Base-by-base conservation (phyloP, 2,797 vertebrate species). In the Hylomyscus alleni region DNA sequence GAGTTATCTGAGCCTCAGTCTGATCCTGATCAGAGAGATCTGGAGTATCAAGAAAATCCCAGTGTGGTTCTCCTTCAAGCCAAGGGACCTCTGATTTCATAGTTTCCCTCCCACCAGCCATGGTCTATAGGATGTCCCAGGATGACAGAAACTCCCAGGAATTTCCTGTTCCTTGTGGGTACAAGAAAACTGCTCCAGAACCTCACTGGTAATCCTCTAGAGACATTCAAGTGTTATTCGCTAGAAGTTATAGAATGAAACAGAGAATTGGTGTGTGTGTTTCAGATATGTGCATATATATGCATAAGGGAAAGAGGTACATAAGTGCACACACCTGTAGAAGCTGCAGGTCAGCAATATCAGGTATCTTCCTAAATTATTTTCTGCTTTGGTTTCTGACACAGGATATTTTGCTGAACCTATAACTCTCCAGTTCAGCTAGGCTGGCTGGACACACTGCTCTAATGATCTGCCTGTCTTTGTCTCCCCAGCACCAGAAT, bases 211-310 rank as follows among this genome's bases (percentile, higher is more conserved):
- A 92, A 56, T 54, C 54, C 65, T 95, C 52, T 14, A 54, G 76
- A 86, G 65, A 94, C 34, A 54, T 65, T 91, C 85, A 91, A 94
- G 52, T 69, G 67, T 20, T 91, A 40, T 72, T 83, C 78, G 89
- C 69, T 69, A 93, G 89, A 91, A 95, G 73, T 31, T 78, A 94
- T 52, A 4, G 24, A 80, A 72, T 47, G 56, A 44, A 24, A n/a
- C 24, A 40, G 26, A 91, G 40, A 87, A 88, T 44, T 29, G 44
- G 20, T 85, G 1, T 72, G 40, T 65, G 5, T 84, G 1, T 17
- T n/a, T 69, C 29, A n/a, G 34, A 34, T 67, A 34, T 15, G 15
- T 10, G 10, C 3, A 26, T 10, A 60, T 8, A 60, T n/a, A n/a
- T n/a, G n/a, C n/a, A n/a, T n/a, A n/a, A n/a, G 82, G 40, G 6